A percentile compares a stretch with the other conserved stretches of the same genome.
Conservation (phyloP, 2,797 vertebrate genomes). For the Rhynchonycteris naso region DNA sequence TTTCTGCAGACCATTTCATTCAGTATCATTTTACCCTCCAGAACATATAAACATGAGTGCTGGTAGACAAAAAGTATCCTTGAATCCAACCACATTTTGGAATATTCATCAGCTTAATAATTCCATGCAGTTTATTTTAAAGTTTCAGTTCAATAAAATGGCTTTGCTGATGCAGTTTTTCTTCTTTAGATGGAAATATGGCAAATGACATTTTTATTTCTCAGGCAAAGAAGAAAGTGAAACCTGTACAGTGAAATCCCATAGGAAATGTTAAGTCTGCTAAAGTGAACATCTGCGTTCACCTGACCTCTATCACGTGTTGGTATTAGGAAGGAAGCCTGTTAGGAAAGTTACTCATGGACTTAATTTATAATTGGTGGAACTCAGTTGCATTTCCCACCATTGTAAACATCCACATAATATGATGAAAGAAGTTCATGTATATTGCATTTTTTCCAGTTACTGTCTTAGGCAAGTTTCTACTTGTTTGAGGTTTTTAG, state of each 20-base stretch:
- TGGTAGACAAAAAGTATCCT: constrained; percentile 85
- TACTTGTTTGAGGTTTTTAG: constrained; percentile 88
- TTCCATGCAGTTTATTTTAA: constrained; percentile 84
- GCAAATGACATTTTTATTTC: constrained; percentile 82
- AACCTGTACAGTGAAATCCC: constrained; percentile 79
- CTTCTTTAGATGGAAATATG: constrained; percentile 83
- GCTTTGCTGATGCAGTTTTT: constrained; percentile 82
- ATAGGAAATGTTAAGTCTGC: constrained; percentile 79
- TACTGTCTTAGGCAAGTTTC: constrained; percentile 90
- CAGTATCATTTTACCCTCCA: constrained; percentile 82
- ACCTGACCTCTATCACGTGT: constrained; percentile 77
- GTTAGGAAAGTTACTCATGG: constrained; percentile 83
- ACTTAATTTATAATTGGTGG: constrained; percentile 85
- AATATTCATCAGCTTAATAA: constrained; percentile 85
- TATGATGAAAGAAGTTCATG: constrained; percentile 88
- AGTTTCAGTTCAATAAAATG: constrained; percentile 82
- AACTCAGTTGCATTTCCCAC: constrained; percentile 85
- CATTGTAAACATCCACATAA: constrained; percentile 93
- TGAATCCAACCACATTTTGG: constrained; percentile 83
- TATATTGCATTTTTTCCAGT: constrained; percentile 93
- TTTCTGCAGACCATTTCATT: constrained; percentile 83
- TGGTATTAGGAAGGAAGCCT: constrained; percentile 77
- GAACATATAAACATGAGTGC: constrained; percentile 84
- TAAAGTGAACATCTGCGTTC: constrained; percentile 67
- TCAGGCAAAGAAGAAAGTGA: constrained; percentile 83